Evolutionary conservation across 1,140 invertebrate genomes (phyloP), one percentile per base, ranked within the genome.

Genomic region (Dreissena rostriformis): DNA sequence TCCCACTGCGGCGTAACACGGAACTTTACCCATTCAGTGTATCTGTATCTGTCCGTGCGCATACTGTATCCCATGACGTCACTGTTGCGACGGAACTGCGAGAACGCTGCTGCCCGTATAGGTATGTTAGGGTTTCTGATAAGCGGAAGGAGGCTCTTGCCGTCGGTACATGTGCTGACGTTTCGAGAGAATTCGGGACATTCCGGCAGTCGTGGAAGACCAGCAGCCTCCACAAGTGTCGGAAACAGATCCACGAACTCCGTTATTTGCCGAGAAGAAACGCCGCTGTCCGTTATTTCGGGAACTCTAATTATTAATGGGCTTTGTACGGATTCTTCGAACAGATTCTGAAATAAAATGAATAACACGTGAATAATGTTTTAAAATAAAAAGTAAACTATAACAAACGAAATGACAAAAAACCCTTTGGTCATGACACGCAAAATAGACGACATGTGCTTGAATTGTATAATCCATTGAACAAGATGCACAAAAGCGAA

Each of bases 241-340:
- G 97, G 97, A 92, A 97, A 98, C 77, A 98, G 90, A 93, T 98
- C 97, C 0, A 98, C 94, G 4, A 97, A 91, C 94, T 98, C 97
- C 0, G 97, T 96, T 1, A 89, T 82, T 51, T 80, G 85, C 52
- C 80, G 67, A 55, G 91, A 96, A 68, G 67, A 55, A 17, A 79
- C 63, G 49, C 76, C 76, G 28, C 26, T 39, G 24, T 79, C 76
- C 15, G 76, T 79, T 7, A 51, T 65, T 28, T 65, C 76, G 10
- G 76, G 76, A 5, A 79, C 19, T 19, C 70, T 65, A 14, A 79
- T 66, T 67, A 79, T 79, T 67, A 79, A 68, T n/a, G 76, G 76
- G 26, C 52, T 67, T 29, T 79, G 76, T 1, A 67, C 70, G 0
- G 96, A 95, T n/a, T 96, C 95, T 84, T 97, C 96, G 90, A 96